These are phyloP conservation scores for Philopedon plagiatum DNA, from an alignment of 2,888 invertebrate species.

Conservation along the genomic window DNA sequence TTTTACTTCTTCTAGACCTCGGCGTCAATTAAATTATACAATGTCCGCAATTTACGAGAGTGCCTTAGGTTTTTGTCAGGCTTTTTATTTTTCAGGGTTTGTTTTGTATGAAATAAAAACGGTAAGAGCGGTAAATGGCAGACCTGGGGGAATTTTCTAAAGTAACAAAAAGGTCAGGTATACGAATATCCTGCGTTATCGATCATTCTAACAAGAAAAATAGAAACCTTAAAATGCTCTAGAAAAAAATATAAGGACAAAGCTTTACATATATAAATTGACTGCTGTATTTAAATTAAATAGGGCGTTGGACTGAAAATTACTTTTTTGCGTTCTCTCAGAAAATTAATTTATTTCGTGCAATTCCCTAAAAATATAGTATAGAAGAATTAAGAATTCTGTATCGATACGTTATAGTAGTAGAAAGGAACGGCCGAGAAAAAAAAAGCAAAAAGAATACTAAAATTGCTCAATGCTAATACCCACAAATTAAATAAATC, in stretches of 20 bases:
- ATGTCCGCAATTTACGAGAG: conserved; percentile 30
- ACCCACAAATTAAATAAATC: too few relatives aligned
- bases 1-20: conserved; percentile 10
- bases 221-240: background rate
- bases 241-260: background rate
- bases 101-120: conserved; percentile 16
- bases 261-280: background rate
- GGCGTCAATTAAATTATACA: conserved; percentile 27
- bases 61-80: conserved; percentile 11
- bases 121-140: conserved; percentile 24
- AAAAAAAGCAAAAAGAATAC: too few relatives aligned
- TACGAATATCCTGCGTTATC: background rate
- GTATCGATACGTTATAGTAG: too few relatives aligned
- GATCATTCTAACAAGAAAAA: conserved; percentile 10
- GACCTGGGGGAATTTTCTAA: conserved; percentile 7
- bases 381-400: too few relatives aligned
- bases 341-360: too few relatives aligned
- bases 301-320: too few relatives aligned
- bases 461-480: too few relatives aligned
- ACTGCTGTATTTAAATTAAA: too few relatives aligned
- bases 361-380: too few relatives aligned
- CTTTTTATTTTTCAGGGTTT: conserved; percentile 12
- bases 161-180: conserved; percentile 14
- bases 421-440: too few relatives aligned
- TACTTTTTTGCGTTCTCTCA: too few relatives aligned